Evolutionary conservation across 2,797 vertebrate species (phyloP), one percentile per base, ranked within the genome.

Genomic region (Crotalus adamanteus): DNA sequence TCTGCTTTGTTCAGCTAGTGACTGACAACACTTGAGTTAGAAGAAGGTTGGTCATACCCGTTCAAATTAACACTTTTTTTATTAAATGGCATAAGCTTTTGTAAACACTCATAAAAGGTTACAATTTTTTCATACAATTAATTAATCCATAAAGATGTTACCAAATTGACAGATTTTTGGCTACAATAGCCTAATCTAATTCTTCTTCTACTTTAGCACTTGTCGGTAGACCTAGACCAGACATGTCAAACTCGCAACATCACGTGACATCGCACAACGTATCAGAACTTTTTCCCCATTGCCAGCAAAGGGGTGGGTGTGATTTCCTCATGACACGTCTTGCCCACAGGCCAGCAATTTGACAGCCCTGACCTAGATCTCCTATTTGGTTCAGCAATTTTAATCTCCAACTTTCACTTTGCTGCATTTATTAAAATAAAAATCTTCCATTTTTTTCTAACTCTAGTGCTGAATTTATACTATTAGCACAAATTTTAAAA

Each of bases 201-300:
- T 42, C 37, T 78, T 28, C 73, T 83, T 25, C 73, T 83, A 83
- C 9, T 8, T 7, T 37, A 8, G 69, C 37, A 47, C 18, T 47
- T 47, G 1, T 83, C 22, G 2, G 20, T 4, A 83, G 20, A 83
- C 20, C 18, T 78, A 42, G 18, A 9, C 8, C 37, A 53, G 51
- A 53, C 51, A 53, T 53, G 51, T 53, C 51, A 53, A 53, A 53
- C 51, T 53, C 9, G 51, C 51, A 2, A 53, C 1, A 2, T 53
- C 51, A 53, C 0, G 2, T 53, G 51, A 53, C 8, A 0, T 53
- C 51, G 9, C 51, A 9, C 1, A 8, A 53, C 8, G 0, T 53
- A 53, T 53, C 51, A 2, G 9, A 53, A 53, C 51, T 53, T 11
- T 51, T 53, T 53, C 51, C 51, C 8, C 51, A 53, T 53, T 53